Evolutionary conservation across 2,888 invertebrate genomes (phyloP).

Genomic region (Erynnis tages): DNA sequence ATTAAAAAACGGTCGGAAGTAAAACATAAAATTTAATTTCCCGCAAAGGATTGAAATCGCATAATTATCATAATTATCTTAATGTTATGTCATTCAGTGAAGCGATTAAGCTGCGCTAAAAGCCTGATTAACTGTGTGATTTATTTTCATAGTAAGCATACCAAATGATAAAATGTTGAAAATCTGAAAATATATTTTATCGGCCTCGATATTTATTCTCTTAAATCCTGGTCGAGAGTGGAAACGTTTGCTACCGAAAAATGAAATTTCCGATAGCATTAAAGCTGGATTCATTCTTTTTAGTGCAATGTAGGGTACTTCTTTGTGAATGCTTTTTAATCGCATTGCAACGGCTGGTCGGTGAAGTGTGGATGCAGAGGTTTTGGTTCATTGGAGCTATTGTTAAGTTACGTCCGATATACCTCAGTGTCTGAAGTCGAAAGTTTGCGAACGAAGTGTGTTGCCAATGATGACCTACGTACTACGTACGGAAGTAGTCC

Average conservation of each 20-base stretch:
- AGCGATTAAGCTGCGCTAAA: slow-evolving; percentile 11
- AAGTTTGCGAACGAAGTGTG: no score
- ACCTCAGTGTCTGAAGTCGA: no score
- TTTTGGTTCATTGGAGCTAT: no score
- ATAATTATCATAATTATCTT: slow-evolving; percentile 14
- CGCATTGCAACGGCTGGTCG: neutral
- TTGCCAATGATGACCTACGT: no score
- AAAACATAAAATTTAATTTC: neutral
- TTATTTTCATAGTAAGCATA: slow-evolving; percentile 11
- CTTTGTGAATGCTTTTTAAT: slow-evolving; percentile 1
- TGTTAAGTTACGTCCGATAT: no score
- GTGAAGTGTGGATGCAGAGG: neutral
- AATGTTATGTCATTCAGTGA: slow-evolving; percentile 11
- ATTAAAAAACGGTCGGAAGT: neutral
- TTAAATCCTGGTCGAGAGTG: neutral
- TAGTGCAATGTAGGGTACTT: neutral
- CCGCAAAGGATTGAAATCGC: slow-evolving; percentile 6
- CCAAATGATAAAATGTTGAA: slow-evolving; percentile 3
- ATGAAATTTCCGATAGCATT: neutral
- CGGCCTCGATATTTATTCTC: neutral
- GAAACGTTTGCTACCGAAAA: slow-evolving; percentile 1
- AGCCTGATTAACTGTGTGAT: slow-evolving; percentile 11
- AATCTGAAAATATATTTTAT: neutral
- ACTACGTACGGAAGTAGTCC: no score
- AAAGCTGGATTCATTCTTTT: neutral